These are phyloP conservation scores for Sitophilus oryzae DNA, from an alignment of 1,140 invertebrate species.

Conservation along the genomic window DNA sequence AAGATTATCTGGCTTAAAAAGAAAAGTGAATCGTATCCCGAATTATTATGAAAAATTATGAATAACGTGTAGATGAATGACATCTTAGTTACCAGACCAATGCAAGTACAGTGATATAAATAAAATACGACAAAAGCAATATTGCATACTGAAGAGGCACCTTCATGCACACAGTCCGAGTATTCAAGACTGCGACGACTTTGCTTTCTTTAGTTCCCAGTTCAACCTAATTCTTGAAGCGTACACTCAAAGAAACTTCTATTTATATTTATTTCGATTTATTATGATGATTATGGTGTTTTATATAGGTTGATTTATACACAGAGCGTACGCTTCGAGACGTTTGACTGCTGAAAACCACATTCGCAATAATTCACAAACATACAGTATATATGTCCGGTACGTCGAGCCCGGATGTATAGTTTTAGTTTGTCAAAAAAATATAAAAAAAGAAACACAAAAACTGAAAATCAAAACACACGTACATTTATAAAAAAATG, in stretches of 20 bases:
- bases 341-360: not conserved
- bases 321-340: not conserved
- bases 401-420: constrained; percentile 25
- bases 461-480: constrained; percentile 9
- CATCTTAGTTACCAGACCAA: constrained; percentile 14
- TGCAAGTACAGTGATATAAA: constrained; percentile 8
- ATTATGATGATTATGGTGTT: no score
- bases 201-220: not conserved
- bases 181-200: constrained; percentile 47
- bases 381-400: constrained; percentile 24
- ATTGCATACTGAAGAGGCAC: constrained; percentile 34
- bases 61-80: no score
- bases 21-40: no score
- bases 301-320: not conserved
- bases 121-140: constrained; percentile 37
- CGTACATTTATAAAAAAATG: constrained; percentile 15
- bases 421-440: constrained; percentile 12
- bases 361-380: constrained; percentile 21
- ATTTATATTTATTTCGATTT: not conserved
- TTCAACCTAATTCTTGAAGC: not conserved
- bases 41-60: no score
- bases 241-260: not conserved
- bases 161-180: constrained; percentile 49
- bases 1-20: no score
- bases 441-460: not conserved